Evolutionary conservation across 2,797 vertebrate species (phyloP), one percentile per base, ranked within the genome.

Genomic region (Sebastes kiyomatsui): DNA sequence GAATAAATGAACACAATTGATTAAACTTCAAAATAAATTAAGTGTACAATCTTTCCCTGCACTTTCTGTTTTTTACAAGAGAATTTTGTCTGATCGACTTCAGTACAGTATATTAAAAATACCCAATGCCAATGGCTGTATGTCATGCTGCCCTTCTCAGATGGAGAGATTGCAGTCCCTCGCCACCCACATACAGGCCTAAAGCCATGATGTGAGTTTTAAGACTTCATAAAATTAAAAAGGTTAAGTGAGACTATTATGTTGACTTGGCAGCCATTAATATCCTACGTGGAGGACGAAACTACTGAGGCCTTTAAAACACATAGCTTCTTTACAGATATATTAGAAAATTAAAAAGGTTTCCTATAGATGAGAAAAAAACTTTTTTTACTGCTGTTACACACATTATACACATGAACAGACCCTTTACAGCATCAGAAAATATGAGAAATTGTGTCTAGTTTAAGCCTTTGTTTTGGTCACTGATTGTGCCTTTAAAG

Each of bases 221-320:
- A 83, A 85, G 76, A 87, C 86, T 85, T 86, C 73, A 90, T 86
- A 75, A 82, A 84, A 83, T 10, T 56, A 64, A 78, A 87, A 90
- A 86, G 85, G 87, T 87, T 84, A 86, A 83, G 75, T 82, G 62
- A 77, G 79, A 82, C 59, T 38, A 25, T 84, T 75, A 49, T 75
- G 85, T 87, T 83, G 77, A 89, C 77, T 87, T 80, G 72, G 79
- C 68, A 76, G 79, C 46, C 66, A 75, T 77, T 84, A 85, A 84
- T 89, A 82, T 77, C 67, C 32, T 35, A 27, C 5, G 64, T 42
- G 76, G 62, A 77, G 27, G 54, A 75, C 2, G 1, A 78, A 76
- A n/a, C 74, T 65, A 55, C 61, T 6, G 58, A 60, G 65, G 65
- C 70, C 35, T 72, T 72, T 69, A 65, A 58, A 54, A 74, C 77